These are phyloP conservation scores for Microctenopoma stevenorrisi DNA, from an alignment of 2,797 vertebrate genomes.

Conservation along the genomic window DNA sequence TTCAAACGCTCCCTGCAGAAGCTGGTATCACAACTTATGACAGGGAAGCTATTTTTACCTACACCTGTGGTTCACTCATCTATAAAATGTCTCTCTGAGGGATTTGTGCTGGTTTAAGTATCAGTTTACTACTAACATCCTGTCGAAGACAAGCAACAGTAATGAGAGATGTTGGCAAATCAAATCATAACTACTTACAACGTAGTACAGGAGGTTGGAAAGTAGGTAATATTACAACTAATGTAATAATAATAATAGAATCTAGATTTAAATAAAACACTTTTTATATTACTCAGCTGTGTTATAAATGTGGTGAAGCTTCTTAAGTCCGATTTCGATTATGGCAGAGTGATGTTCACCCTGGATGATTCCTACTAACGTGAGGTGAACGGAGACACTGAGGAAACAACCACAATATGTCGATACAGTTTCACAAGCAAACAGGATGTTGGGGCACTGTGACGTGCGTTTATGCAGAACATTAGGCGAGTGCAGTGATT, in stretches of 20 bases:
- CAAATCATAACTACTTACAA: too few relatives aligned
- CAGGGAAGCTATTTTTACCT: conserved; percentile 45
- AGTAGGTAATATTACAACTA: too few relatives aligned
- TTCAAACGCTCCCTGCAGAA: conserved; percentile 9
- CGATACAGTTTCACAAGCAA: background rate
- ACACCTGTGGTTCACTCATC: conserved; percentile 10
- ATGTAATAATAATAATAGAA: too few relatives aligned
- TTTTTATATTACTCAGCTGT: too few relatives aligned
- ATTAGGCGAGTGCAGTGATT: background rate
- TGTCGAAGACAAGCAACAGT: conserved; percentile 10
- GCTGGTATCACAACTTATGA: conserved; percentile 39
- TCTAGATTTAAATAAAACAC: too few relatives aligned
- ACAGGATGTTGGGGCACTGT: background rate
- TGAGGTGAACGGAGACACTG: background rate
- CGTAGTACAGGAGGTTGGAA: too few relatives aligned
- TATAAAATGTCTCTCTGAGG: conserved; percentile 23
- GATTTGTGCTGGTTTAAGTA: conserved; percentile 34
- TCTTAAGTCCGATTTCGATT: too few relatives aligned
- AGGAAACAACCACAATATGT: background rate
- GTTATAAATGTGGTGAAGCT: background rate
- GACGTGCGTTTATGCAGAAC: background rate
- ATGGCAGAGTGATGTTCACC: background rate
- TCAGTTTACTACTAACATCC: conserved; percentile 35
- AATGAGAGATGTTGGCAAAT: background rate
- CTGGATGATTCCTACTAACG: background rate